phyloP scores from a whole-genome alignment of 2,797 vertebrate genomes.

The Pangasius krempfi region DNA sequence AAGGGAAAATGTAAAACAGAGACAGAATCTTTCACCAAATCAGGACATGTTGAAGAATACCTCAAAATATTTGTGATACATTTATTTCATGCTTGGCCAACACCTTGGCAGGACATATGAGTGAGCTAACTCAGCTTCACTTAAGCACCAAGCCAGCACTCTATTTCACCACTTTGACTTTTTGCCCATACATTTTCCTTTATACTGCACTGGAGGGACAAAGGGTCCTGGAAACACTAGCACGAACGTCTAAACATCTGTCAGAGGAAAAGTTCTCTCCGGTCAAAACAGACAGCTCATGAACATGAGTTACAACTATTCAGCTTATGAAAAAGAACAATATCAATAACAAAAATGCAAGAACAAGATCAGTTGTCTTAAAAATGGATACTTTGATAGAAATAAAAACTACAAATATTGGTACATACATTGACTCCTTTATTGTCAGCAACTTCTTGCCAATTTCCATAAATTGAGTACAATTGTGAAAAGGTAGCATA shows the following conservation, averaged over 20 bases:
- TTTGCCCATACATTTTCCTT: constrained; percentile 53
- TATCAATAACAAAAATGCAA: constrained; percentile 39
- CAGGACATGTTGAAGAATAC: constrained; percentile 29
- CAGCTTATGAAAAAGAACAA: constrained; percentile 39
- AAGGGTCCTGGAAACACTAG: constrained; percentile 59
- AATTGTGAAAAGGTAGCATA: background rate
- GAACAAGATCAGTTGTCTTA: constrained; percentile 30
- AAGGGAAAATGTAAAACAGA: constrained; percentile 23
- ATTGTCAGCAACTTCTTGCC: background rate
- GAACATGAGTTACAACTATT: constrained; percentile 45
- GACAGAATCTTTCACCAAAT: constrained; percentile 28
- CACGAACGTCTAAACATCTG: constrained; percentile 56
- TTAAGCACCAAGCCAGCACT: constrained; percentile 61
- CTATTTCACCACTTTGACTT: constrained; percentile 55
- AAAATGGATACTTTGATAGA: constrained; percentile 2
- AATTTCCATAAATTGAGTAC: background rate
- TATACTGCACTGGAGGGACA: constrained; percentile 58
- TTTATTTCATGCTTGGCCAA: constrained; percentile 26
- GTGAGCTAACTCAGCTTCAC: constrained; percentile 24
- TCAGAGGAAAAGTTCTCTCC: constrained; percentile 65
- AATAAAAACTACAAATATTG: constrained; percentile 2
- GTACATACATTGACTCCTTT: background rate
- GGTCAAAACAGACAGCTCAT: constrained; percentile 60
- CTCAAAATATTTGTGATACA: constrained; percentile 31
- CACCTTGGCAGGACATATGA: constrained; percentile 19